Conservation (phyloP, 2,113 vertebrate genomes). For the Passer domesticus region DNA sequence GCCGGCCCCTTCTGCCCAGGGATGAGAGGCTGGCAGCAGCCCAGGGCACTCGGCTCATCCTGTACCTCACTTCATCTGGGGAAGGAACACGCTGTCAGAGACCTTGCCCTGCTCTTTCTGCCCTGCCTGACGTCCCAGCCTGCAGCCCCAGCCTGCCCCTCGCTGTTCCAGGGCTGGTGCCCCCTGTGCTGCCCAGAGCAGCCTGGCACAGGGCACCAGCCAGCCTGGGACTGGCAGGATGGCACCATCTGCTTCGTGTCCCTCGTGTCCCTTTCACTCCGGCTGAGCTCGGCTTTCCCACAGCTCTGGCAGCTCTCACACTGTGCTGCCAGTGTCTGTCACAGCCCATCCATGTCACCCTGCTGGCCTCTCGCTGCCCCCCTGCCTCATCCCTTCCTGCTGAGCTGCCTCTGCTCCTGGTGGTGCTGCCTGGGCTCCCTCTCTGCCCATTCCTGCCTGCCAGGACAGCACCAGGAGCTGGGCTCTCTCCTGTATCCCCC, state of each 20-base stretch:
- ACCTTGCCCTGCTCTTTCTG: not conserved
- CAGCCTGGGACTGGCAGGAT: not conserved
- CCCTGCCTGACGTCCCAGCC: not conserved
- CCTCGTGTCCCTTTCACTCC: not conserved
- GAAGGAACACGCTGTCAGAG: not conserved
- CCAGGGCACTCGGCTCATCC: not conserved
- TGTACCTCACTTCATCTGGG: not conserved
- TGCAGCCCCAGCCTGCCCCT: not conserved
- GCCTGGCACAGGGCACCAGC: not conserved
- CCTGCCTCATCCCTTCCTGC: not conserved
- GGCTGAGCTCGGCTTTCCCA: not conserved
- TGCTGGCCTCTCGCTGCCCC: accelerated
- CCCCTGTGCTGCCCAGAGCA: not conserved
- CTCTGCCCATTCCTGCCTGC: accelerated
- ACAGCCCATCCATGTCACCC: conserved; percentile 1
- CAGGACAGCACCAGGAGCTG: not conserved
- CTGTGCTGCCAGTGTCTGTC: not conserved
- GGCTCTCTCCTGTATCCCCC: not conserved
- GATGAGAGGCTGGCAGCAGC: not conserved
- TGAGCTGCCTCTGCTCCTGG: accelerated
- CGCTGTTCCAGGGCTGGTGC: accelerated
- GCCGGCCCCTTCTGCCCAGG: not conserved
- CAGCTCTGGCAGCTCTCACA: not conserved
- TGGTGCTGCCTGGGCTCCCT: not conserved
- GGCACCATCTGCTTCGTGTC: accelerated